Conservation (phyloP, 2,888 invertebrate species). For the Malthinus flaveolus region DNA sequence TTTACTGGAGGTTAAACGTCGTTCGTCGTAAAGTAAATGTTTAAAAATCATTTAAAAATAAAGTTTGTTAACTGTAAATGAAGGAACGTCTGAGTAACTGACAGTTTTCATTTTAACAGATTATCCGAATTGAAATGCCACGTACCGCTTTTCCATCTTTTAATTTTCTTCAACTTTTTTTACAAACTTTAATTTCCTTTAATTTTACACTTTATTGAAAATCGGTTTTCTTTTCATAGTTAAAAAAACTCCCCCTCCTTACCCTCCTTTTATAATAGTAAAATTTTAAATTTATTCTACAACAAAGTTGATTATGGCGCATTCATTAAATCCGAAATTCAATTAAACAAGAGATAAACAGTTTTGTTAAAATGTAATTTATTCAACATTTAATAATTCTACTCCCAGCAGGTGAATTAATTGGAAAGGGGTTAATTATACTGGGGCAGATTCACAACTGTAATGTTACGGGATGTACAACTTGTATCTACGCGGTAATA, state of each 20-base stretch:
- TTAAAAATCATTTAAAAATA: constrained; percentile 3
- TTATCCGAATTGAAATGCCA: constrained; percentile 24
- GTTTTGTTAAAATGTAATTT: constrained; percentile 30
- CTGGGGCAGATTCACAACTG: constrained; percentile 19
- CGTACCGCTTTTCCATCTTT: constrained; percentile 21
- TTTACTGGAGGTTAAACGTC: neutral
- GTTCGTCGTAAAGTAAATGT: neutral
- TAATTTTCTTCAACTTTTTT: constrained; percentile 24
- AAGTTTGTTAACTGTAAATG: constrained; percentile 13
- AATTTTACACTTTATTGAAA: constrained; percentile 14
- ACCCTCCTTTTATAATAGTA: neutral
- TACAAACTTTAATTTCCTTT: constrained; percentile 22
- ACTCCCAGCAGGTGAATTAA: constrained; percentile 29
- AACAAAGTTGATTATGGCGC: constrained; percentile 26
- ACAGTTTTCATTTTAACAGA: constrained; percentile 21
- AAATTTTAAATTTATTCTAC: constrained; percentile 21
- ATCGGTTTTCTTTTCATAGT: constrained; percentile 8
- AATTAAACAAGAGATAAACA: constrained; percentile 31
- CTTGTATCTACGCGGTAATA: constrained; percentile 6
- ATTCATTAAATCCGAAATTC: constrained; percentile 29
- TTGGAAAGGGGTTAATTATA: constrained; percentile 30
- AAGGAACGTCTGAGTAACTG: constrained; percentile 16
- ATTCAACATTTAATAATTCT: constrained; percentile 30
- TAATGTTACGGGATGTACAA: constrained; percentile 18
- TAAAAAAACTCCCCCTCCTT: neutral